Evolutionary conservation across 2,888 invertebrate genomes (phyloP).

Genomic region (Gerris lacustris): DNA sequence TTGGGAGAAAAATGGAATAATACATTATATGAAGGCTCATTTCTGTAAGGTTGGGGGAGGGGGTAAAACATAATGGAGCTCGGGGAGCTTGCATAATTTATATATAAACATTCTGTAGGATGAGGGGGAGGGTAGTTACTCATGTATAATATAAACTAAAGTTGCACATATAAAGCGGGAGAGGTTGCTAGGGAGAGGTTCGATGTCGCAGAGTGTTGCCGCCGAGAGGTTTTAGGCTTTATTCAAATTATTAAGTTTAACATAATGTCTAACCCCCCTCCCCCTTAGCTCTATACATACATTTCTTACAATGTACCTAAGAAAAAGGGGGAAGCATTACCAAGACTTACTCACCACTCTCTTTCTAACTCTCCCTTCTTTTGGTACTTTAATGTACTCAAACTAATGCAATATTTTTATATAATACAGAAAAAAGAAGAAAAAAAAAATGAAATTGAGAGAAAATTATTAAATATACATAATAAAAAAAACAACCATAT

Average conservation of each 20-base stretch:
- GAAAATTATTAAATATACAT: too few relatives aligned
- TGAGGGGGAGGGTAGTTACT: slow-evolving; percentile 14
- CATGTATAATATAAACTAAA: slow-evolving; percentile 24
- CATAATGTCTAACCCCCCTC: slow-evolving; percentile 4
- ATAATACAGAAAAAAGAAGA: too few relatives aligned
- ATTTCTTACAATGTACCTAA: too few relatives aligned
- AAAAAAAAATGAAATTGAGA: too few relatives aligned
- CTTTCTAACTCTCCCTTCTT: too few relatives aligned
- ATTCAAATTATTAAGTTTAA: slow-evolving; percentile 12
- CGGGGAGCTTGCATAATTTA: slow-evolving; percentile 21
- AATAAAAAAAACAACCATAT: too few relatives aligned
- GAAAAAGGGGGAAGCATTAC: too few relatives aligned
- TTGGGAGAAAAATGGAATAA: slow-evolving; percentile 20
- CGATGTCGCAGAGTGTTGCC: slow-evolving; percentile 6
- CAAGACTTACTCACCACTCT: too few relatives aligned
- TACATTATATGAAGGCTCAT: slow-evolving; percentile 20
- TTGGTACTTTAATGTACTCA: too few relatives aligned
- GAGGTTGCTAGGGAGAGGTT: not conserved
- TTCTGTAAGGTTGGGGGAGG: not conserved
- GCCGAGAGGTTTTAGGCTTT: slow-evolving; percentile 3
- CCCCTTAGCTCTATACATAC: not conserved
- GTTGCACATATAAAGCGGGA: slow-evolving; percentile 9
- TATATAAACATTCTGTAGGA: slow-evolving; percentile 19
- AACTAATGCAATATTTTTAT: too few relatives aligned
- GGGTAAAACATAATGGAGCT: slow-evolving; percentile 8